These are phyloP conservation scores for Coreoperca whiteheadi DNA, from an alignment of 2,113 vertebrate genomes.

Conservation along the genomic window DNA sequence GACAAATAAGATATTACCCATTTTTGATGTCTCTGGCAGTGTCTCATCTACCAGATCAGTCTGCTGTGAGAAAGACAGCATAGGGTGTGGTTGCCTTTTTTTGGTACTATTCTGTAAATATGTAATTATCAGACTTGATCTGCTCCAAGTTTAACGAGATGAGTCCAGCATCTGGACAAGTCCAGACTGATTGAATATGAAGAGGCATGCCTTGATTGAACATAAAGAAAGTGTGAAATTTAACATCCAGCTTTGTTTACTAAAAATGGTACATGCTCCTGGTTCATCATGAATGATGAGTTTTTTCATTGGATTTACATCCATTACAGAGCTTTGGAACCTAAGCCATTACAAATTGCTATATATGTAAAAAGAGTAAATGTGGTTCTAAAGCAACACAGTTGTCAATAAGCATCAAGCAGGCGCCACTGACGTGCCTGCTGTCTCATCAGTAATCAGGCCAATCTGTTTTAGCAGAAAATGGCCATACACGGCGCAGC, in stretches of 20 bases:
- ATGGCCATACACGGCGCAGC: conserved; percentile 65
- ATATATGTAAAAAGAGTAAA: conserved; percentile 75
- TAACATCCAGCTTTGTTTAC: conserved; percentile 57
- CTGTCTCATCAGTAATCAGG: conserved; percentile 79
- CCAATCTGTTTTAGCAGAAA: conserved; percentile 84
- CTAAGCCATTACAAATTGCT: conserved; percentile 74
- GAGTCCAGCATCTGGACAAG: conserved; percentile 41
- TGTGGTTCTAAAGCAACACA: conserved; percentile 75
- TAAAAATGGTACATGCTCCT: conserved; percentile 51
- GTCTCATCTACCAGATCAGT: conserved; percentile 40
- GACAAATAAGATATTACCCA: conserved; percentile 40
- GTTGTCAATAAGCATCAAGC: conserved; percentile 79
- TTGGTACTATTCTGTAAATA: conserved; percentile 19
- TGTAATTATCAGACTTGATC: conserved; percentile 45
- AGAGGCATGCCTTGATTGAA: conserved; percentile 54
- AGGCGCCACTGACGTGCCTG: conserved; percentile 61
- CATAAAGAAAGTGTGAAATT: conserved; percentile 69
- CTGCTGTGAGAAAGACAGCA: conserved; percentile 16
- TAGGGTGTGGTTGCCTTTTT: neutral
- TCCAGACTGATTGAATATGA: conserved; percentile 53
- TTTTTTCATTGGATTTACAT: conserved; percentile 63
- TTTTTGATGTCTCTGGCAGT: conserved; percentile 40
- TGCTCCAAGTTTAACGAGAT: conserved; percentile 31
- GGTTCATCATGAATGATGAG: conserved; percentile 51
- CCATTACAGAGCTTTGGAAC: conserved; percentile 67